phyloP scores from a whole-genome alignment of 2,797 vertebrate genomes.

The Tragopan temminckii region DNA sequence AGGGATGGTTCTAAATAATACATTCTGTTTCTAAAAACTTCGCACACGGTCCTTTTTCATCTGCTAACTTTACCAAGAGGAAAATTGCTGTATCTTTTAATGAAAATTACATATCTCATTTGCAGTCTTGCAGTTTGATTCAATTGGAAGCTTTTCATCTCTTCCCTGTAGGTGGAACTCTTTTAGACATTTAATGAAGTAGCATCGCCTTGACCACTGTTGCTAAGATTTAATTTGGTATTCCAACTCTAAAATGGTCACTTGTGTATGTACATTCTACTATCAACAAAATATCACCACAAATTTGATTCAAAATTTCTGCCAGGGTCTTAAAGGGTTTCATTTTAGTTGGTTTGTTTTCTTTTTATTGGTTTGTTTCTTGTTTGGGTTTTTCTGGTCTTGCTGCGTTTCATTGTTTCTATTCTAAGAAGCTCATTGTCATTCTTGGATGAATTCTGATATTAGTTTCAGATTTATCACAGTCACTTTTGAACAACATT shows the following conservation, averaged over 20 bases:
- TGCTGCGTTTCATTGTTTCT: background rate
- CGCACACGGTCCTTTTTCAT: slow-evolving; percentile 22
- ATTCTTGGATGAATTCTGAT: background rate
- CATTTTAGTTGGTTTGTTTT: background rate
- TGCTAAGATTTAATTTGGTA: slow-evolving; percentile 64
- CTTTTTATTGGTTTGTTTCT: background rate
- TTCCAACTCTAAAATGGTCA: slow-evolving; percentile 54
- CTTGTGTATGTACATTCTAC: slow-evolving; percentile 40
- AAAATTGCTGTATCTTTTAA: slow-evolving; percentile 45
- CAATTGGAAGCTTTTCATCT: slow-evolving; percentile 43
- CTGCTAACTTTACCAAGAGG: slow-evolving; percentile 41
- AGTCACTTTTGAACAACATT: background rate
- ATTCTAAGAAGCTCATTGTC: background rate
- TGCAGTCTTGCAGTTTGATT: slow-evolving; percentile 24
- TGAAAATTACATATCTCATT: slow-evolving; percentile 65
- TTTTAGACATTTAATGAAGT: slow-evolving; percentile 67
- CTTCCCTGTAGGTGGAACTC: slow-evolving; percentile 47
- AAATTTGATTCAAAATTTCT: slow-evolving; percentile 44
- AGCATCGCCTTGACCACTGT: slow-evolving; percentile 62
- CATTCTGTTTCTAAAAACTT: slow-evolving; percentile 55
- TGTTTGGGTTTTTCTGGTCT: background rate
- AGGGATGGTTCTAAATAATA: slow-evolving; percentile 26
- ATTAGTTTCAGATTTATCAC: background rate
- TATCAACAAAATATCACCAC: slow-evolving; percentile 33
- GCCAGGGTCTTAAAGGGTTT: background rate